A percentile compares a stretch with the other conserved stretches of the same genome.
phyloP scores from a whole-genome alignment of 92 coral and sea anemone species.

The Siderastrea siderea region DNA sequence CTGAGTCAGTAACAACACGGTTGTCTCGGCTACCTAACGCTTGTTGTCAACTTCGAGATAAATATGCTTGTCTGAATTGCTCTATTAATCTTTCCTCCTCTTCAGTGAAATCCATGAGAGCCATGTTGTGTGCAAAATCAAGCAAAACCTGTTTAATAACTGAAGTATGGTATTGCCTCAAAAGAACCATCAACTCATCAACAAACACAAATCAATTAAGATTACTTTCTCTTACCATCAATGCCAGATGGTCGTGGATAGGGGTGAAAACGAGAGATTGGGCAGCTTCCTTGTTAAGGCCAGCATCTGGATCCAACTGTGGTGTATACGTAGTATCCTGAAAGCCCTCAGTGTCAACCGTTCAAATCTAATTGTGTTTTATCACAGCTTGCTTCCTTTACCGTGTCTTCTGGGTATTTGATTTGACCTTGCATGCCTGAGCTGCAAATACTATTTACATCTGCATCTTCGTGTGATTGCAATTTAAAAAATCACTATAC shows the following conservation, averaged over 20 bases:
- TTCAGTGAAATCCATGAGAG: constrained; percentile 44
- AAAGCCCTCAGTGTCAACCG: background rate
- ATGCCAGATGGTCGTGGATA: constrained; percentile 58
- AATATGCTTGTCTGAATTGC: constrained; percentile 34
- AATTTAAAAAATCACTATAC: too few relatives aligned
- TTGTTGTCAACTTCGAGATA: background rate
- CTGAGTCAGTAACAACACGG: constrained; percentile 35
- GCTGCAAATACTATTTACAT: background rate
- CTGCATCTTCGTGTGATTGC: background rate
- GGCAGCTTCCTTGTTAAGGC: constrained; percentile 32
- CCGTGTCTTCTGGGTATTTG: constrained; percentile 6
- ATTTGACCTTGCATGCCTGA: constrained; percentile 5
- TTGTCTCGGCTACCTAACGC: background rate
- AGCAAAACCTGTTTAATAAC: constrained; percentile 48
- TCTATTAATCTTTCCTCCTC: constrained; percentile 36
- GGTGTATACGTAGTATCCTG: background rate
- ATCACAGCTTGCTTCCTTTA: background rate
- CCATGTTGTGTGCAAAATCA: constrained; percentile 48
- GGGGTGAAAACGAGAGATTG: constrained; percentile 60
- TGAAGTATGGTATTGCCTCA: constrained; percentile 55
- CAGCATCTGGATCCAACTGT: constrained; percentile 60
- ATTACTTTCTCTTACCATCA: constrained; percentile 68
- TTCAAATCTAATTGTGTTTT: background rate
- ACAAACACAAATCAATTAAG: constrained; percentile 77
- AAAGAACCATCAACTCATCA: constrained; percentile 54